Conservation (phyloP, 2,797 vertebrate genomes). For the Fringilla coelebs region DNA sequence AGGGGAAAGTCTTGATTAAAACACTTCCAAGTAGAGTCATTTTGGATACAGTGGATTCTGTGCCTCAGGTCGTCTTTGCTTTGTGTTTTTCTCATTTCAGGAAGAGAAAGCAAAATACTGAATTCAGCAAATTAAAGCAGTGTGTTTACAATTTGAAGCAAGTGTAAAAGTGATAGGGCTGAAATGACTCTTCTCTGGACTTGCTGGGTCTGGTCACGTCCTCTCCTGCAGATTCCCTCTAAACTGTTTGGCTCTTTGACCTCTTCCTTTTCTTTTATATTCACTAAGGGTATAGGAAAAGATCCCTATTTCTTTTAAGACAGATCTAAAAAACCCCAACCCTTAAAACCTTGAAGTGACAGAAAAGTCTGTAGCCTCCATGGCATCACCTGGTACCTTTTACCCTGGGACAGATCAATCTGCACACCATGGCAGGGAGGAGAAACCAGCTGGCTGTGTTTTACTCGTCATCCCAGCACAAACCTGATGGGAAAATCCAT, state of each 20-base stretch:
- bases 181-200: background rate
- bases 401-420: background rate
- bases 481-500: background rate
- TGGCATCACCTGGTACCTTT: background rate
- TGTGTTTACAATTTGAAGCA: background rate
- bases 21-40: background rate
- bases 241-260: background rate
- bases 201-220: rapidly evolving
- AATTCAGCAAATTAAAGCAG: background rate
- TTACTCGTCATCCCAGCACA: background rate
- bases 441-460: background rate
- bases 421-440: background rate
- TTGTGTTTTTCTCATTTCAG: background rate
- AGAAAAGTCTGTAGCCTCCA: background rate
- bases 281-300: background rate
- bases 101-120: background rate
- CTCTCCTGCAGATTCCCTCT: background rate
- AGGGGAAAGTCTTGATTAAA: background rate
- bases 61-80: background rate
- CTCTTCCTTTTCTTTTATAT: background rate
- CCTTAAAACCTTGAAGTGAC: background rate
- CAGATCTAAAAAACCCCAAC: background rate
- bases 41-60: background rate
- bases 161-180: background rate
- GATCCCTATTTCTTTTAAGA: background rate